Base-by-base conservation (phyloP, 2,888 invertebrate genomes). In the Sesia apiformis region DNA sequence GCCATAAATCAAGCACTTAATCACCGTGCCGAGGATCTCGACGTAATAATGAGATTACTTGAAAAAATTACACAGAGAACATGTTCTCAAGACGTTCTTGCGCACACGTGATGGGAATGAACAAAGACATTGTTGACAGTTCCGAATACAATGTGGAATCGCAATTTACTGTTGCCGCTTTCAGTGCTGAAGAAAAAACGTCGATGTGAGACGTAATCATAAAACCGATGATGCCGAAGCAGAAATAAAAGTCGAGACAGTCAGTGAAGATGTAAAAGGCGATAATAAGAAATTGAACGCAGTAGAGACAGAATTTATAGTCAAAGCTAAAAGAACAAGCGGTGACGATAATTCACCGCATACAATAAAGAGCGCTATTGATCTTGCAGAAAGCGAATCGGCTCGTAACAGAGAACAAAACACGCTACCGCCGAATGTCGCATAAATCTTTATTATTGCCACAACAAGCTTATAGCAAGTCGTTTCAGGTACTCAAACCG, bases 361-460 rank as follows among this genome's bases (percentile, higher is more conserved):
- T 71, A 84, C 84, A 84, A 86, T 87, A 86, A 86, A 84, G 82
- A 83, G 78, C 74, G 81, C 83, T 85, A 87, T 87, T 85, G 87
- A 86, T 87, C 84, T 84, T 74, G 77, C 80, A 81, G 86, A 83
- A 84, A 84, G 81, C 82, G 86, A 84, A 87, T 87, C 86, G 84
- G 75, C 77, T 83, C 79, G 85, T 85, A 84, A 84, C 85, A 78
- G 76, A 78, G 84, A 86, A 87, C 88, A 87, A 84, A 88, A 86
- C 87, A 84, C 79, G 88, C 87, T 88, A 86, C 88, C 85, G 80
- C 86, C 80, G 81, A 85, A 87, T 82, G 86, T 88, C 85, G 84
- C 80, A 87, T 88, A 88, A 88, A 88, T 88, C 88, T 88, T 86
- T 88, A 87, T 88, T 88, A 88, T 87, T 86, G 84, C 87, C 80